Conservation (phyloP, 1,140 invertebrate genomes). For the Portunus trituberculatus region DNA sequence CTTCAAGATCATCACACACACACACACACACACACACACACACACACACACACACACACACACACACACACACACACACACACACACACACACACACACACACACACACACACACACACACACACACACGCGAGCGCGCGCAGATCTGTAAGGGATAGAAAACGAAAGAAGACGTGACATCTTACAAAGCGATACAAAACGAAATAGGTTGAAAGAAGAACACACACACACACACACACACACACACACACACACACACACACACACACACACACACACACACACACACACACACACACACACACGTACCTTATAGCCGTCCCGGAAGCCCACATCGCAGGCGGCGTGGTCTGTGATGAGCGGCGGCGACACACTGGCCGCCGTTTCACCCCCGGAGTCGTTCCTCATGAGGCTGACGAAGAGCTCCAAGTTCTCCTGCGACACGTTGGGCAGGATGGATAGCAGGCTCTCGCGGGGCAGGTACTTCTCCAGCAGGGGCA, state of each 20-base stretch:
- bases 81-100: neutral
- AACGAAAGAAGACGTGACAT: too few relatives aligned
- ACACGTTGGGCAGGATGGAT: neutral
- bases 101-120: neutral
- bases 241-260: too few relatives aligned
- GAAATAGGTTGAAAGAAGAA: too few relatives aligned
- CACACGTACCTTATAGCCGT: conserved; percentile 22
- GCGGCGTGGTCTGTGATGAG: neutral
- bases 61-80: neutral
- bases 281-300: neutral
- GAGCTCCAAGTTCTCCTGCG: neutral
- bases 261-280: neutral
- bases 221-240: too few relatives aligned
- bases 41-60: neutral
- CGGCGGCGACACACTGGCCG: too few relatives aligned
- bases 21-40: neutral
- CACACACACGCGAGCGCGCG: neutral
- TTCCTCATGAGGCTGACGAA: neutral
- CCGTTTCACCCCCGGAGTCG: neutral
- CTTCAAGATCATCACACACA: too few relatives aligned
- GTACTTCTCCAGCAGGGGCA: neutral
- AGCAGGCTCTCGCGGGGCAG: neutral
- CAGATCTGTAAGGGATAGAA: too few relatives aligned
- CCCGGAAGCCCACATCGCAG: neutral
- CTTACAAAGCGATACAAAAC: too few relatives aligned